Conservation (phyloP, 2,113 vertebrate genomes). For the Indicator maculatus region DNA sequence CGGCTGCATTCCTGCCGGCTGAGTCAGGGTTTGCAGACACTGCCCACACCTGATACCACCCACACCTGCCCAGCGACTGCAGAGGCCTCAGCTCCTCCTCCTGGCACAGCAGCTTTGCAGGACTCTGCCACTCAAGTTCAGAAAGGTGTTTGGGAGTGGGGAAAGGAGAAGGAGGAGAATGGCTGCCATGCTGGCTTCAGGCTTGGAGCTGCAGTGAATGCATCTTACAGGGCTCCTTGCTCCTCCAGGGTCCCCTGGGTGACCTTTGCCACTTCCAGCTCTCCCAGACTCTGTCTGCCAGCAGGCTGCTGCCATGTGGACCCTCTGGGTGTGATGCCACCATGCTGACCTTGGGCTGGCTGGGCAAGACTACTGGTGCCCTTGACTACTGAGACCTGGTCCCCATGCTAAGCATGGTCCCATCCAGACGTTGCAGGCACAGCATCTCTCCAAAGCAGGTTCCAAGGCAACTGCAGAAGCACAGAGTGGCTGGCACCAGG, state of each 20-base stretch:
- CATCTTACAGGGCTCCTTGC: not conserved
- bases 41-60: not conserved
- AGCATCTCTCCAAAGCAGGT: not conserved
- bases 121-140: not conserved
- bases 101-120: not conserved
- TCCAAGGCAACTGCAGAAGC: not conserved
- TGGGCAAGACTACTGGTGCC: not conserved
- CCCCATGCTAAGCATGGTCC: not conserved
- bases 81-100: not conserved
- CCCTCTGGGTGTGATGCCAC: not conserved
- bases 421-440: not conserved
- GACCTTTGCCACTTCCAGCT: not conserved
- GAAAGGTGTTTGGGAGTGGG: not conserved
- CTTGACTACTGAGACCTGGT: not conserved
- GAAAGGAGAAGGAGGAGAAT: not conserved
- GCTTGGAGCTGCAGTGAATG: not conserved
- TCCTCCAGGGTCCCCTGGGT: not conserved
- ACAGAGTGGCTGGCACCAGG: not conserved
- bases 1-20: not conserved
- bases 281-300: not conserved
- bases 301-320: not conserved
- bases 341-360: not conserved
- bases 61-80: not conserved
- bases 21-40: constrained; percentile 11
- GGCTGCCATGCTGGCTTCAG: not conserved